Evolutionary conservation across 2,113 vertebrate species (phyloP), one percentile per base, ranked within the genome.

Genomic region (Rhagologus leucostigma): DNA sequence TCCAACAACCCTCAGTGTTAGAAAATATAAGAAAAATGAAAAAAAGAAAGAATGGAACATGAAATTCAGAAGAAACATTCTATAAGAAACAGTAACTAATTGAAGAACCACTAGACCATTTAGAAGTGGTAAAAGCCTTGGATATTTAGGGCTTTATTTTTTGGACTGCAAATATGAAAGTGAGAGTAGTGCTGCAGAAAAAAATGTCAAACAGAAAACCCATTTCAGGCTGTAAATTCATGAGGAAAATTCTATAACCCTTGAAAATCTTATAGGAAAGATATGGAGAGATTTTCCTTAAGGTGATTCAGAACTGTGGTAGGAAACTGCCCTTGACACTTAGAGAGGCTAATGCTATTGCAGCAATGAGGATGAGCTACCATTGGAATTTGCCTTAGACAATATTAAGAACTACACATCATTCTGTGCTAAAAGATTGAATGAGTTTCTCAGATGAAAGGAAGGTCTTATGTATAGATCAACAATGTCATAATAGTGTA

Each of bases 131-230:
- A 60, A 68, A 85, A 81, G 6, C 16, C 8, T 56, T 70, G 57
- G 27, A 13, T 10, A 46, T 77, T 56, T 53, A 53, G 4, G 7
- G 3, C 14, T 39, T 63, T 60, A 26, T 19, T 78, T 52, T 85
- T 62, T 56, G 7, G 41, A 50, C 50, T 71, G 21, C 8, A 71
- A 78, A 67, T 53, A 15, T 46, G 23, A 59, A 90, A 84, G 24
- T 55, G 24, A 63, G 9, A 74, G n/a, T 27, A 35, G 11, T 17
- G 39, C 6, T 67, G 37, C 18, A 60, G 17, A 23, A 83, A 39
- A 30, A 68, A 46, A 20, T 0, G 6, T 2, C 19, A 69, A 42
- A 20, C 2, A 16, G 4, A 8, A 14, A 4, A 9, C 5, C 21
- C 14, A 18, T 16, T 77, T 78, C 16, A 35, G 24, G 41, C 5